Percentiles rank a stretch among this genome's conserved stretches.
Evolutionary conservation across 1,140 invertebrate genomes (phyloP).

Genomic region (Cyphomyrmex costatus): DNA sequence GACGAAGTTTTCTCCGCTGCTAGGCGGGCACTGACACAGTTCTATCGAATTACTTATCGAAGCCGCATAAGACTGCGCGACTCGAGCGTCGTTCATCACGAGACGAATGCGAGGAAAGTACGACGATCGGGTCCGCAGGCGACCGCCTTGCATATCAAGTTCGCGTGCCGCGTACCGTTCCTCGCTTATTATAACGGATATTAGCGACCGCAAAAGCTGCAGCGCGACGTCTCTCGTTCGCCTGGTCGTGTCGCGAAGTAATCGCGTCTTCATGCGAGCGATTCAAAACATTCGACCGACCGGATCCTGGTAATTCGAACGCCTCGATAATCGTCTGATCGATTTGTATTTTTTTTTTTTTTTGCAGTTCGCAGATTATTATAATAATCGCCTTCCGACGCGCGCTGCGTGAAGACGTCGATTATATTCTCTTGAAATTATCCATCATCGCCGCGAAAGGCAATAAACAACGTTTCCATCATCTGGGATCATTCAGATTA

Average conservation of each 20-base stretch:
- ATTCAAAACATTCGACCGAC: background rate
- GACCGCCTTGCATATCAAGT: slow-evolving; percentile 65
- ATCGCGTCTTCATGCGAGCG: background rate
- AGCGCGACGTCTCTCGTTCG: background rate
- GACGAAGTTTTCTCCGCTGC: slow-evolving; percentile 63
- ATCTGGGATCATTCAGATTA: background rate
- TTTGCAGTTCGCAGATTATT: background rate
- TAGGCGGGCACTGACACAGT: slow-evolving; percentile 68
- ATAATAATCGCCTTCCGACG: slow-evolving; percentile 28
- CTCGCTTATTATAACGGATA: slow-evolving; percentile 73
- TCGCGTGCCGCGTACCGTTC: slow-evolving; percentile 37
- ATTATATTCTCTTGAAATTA: slow-evolving; percentile 40
- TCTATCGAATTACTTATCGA: slow-evolving; percentile 73
- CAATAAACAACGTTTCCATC: slow-evolving; percentile 9
- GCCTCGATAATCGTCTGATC: slow-evolving; percentile 18
- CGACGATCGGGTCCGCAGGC: slow-evolving; percentile 32
- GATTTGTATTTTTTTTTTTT: background rate
- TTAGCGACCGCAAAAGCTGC: slow-evolving; percentile 53
- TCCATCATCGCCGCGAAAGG: background rate
- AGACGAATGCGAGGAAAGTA: too few relatives aligned
- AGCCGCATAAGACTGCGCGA: slow-evolving; percentile 65
- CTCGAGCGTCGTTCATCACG: background rate
- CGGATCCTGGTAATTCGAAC: background rate
- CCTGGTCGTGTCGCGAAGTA: background rate
- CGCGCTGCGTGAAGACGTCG: background rate